Evolutionary conservation across 2,797 vertebrate genomes (phyloP).

Genomic region (Lindbergichthys nudifrons): DNA sequence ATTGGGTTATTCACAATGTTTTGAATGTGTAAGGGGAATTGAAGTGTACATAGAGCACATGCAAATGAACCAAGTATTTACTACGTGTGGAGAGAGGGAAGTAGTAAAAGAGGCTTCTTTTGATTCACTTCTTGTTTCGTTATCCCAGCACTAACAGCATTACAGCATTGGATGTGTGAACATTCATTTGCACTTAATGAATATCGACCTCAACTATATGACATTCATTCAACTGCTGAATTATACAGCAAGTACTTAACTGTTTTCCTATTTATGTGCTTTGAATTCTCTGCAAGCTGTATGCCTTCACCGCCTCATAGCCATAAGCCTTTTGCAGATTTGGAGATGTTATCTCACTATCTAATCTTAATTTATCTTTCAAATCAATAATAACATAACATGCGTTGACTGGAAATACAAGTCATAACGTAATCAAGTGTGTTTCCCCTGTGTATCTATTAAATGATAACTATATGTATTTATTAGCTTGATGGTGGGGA

Average conservation of each 20-base stretch:
- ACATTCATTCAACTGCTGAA: slow-evolving; percentile 44
- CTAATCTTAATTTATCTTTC: slow-evolving; percentile 2
- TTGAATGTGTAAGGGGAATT: neutral
- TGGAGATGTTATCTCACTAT: slow-evolving; percentile 14
- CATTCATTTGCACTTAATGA: slow-evolving; percentile 53
- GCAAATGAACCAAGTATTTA: slow-evolving; percentile 7
- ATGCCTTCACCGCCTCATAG: slow-evolving; percentile 31
- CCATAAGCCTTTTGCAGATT: neutral
- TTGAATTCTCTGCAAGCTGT: slow-evolving; percentile 15
- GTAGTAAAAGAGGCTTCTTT: slow-evolving; percentile 17
- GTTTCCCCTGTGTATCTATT: neutral
- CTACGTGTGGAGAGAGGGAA: neutral
- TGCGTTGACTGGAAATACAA: neutral
- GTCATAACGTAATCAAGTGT: neutral
- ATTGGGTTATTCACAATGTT: slow-evolving; percentile 1
- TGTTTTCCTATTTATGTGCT: slow-evolving; percentile 32
- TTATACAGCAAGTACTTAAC: slow-evolving; percentile 42
- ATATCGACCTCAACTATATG: slow-evolving; percentile 45
- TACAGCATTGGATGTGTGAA: neutral
- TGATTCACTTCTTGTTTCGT: slow-evolving; percentile 44
- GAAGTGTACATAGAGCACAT: slow-evolving; percentile 1
- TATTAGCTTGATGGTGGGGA: neutral
- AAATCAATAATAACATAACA: neutral
- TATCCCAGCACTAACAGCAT: slow-evolving; percentile 15
- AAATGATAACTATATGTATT: neutral